phyloP scores from a whole-genome alignment of 2,113 vertebrate genomes.

The Tauraco erythrolophus region DNA sequence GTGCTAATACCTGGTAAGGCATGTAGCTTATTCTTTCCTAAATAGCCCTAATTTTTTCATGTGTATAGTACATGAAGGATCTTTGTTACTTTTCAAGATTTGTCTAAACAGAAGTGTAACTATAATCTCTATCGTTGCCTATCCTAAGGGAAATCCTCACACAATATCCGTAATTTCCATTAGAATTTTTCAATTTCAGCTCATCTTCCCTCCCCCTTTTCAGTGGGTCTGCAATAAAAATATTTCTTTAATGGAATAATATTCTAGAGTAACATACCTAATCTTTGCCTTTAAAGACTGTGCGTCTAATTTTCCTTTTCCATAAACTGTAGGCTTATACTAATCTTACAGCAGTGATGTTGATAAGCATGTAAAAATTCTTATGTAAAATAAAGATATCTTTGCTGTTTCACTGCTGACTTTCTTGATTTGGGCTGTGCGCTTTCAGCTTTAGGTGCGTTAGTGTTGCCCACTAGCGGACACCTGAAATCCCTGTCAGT shows the following conservation, averaged over 20 bases:
- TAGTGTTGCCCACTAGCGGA: neutral
- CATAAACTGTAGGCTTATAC: neutral
- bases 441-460: neutral
- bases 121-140: neutral
- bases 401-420: neutral
- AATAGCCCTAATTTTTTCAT: neutral
- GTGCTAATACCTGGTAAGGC: neutral
- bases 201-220: rapidly evolving
- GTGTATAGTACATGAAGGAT: neutral
- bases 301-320: neutral
- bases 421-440: neutral
- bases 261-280: neutral
- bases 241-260: neutral
- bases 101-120: neutral
- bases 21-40: neutral
- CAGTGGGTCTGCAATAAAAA: neutral
- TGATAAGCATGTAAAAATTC: neutral
- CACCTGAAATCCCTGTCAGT: neutral
- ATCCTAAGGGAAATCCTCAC: neutral
- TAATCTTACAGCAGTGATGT: neutral
- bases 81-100: neutral
- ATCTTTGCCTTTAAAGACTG: neutral
- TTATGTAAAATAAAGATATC: neutral
- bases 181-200: neutral
- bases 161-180: neutral